Base-by-base conservation (phyloP, 2,888 invertebrate species). In the Caradrina kadenii region DNA sequence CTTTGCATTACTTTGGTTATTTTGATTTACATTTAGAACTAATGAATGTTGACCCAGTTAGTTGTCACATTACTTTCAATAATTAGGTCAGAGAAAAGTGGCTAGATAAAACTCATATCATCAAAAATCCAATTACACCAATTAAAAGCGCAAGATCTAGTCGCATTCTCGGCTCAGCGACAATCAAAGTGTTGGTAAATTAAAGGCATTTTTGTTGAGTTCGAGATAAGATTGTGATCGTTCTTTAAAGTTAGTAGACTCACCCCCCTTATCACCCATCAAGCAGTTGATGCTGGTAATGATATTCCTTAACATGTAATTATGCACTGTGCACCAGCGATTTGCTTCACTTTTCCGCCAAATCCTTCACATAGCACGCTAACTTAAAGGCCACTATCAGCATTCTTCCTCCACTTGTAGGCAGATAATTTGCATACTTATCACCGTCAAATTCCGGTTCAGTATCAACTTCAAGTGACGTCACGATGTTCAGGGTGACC, bases 401-500 rank as follows among this genome's bases (percentile, higher is more conserved):
- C 52, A 56, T 59, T 42, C 53, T 55, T 64, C 73, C 73, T 65
- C 69, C 26, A 66, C 19, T 52, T 73, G 81, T 69, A 81, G 71
- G 75, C 53, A 64, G 70, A 53, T 39, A 42, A 84, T 84, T 83
- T 73, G 76, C 81, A 83, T 82, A 75, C 68, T 63, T 82, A 81
- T 82, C 80, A 70, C 60, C 49, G 31, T 21, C 63, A 58, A 74
- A 81, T 80, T 80, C 79, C 81, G 80, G 73, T 70, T 63, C 54
- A 69, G 48, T 77, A 73, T 80, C 17, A 45, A 45, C 45, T 17
- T 45, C 17, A 17, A 58, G 61, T 83, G 76, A 83, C 78, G 70
- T 79, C 80, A 79, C 66, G 49, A 42, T 53, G 58, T 69, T 78
- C 77, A 67, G 74, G 82, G 76, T 86, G 88, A 89, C 89, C 87